Percentiles rank a stretch among this genome's conserved stretches.
These are phyloP conservation scores for Campoplex capitator DNA, from an alignment of 2,888 invertebrate genomes.

Conservation along the genomic window DNA sequence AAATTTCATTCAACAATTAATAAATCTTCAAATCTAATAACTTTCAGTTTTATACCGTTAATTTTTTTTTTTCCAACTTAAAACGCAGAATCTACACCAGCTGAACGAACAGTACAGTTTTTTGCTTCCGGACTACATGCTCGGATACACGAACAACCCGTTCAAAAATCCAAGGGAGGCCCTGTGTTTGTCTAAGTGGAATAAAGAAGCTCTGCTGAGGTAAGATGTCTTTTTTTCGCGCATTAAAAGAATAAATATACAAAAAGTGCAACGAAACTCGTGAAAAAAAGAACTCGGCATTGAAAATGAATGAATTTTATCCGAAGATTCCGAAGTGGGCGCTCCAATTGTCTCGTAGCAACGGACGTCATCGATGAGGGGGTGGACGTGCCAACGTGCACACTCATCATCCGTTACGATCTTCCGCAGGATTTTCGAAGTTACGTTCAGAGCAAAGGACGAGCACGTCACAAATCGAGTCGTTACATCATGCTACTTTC, in stretches of 20 bases:
- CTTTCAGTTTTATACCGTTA: no score
- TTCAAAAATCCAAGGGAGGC: conserved; percentile 86
- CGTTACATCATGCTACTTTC: conserved; percentile 87
- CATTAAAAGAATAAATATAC: neutral
- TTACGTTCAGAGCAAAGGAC: conserved; percentile 96
- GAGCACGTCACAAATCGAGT: conserved; percentile 90
- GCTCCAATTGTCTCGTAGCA: conserved; percentile 89
- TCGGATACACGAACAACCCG: conserved; percentile 88
- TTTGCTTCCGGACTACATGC: conserved; percentile 89
- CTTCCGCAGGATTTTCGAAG: conserved; percentile 90
- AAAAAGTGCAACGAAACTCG: neutral
- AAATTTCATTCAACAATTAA: neutral
- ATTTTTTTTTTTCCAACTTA: neutral
- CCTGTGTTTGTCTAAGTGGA: conserved; percentile 86
- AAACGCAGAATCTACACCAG: conserved; percentile 74
- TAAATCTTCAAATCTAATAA: neutral
- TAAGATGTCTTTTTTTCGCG: conserved; percentile 74
- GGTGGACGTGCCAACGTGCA: conserved; percentile 93
- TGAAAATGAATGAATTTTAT: neutral
- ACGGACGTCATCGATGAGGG: conserved; percentile 96
- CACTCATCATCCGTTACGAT: conserved; percentile 92
- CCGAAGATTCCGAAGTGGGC: conserved; percentile 86
- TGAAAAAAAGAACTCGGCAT: neutral
- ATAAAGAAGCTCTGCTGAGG: conserved; percentile 86
- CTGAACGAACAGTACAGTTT: conserved; percentile 86